phyloP scores from a whole-genome alignment of 2,888 invertebrate species.

The Pterostichus niger region DNA sequence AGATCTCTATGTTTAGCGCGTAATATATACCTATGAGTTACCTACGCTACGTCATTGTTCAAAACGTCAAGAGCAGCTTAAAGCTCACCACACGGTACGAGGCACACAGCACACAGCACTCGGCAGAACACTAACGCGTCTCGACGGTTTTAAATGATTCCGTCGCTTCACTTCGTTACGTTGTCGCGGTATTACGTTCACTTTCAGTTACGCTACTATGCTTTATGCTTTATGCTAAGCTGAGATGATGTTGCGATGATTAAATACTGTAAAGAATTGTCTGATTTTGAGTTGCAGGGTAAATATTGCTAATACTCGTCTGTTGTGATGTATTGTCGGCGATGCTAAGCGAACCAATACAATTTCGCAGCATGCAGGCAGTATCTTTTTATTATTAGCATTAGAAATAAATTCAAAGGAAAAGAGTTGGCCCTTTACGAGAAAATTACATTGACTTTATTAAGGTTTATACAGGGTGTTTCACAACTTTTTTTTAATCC shows the following conservation, averaged over 20 bases:
- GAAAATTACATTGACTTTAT: too few species aligned
- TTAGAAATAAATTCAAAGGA: too few species aligned
- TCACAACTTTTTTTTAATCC: too few species aligned
- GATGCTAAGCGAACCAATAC: too few species aligned
- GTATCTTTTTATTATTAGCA: too few species aligned
- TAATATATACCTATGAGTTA: not conserved
- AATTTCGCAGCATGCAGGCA: too few species aligned
- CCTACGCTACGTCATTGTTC: slow-evolving; percentile 8
- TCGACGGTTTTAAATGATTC: slow-evolving; percentile 18
- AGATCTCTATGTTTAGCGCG: slow-evolving; percentile 1
- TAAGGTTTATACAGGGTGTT: too few species aligned
- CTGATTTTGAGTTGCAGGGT: too few species aligned
- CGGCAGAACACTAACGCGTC: slow-evolving; percentile 11
- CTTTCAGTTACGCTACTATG: not conserved
- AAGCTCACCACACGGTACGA: slow-evolving; percentile 13
- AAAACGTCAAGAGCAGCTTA: slow-evolving; percentile 13
- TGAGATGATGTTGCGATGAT: not conserved
- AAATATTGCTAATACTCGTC: too few species aligned
- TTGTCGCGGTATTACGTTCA: not conserved
- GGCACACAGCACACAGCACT: not conserved
- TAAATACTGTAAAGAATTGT: not conserved
- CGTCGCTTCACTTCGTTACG: not conserved
- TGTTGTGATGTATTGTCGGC: too few species aligned
- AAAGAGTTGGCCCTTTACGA: too few species aligned
- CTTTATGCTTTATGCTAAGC: not conserved